phyloP scores from a whole-genome alignment of 2,113 vertebrate genomes.

The Petrocephalus zakoni region DNA sequence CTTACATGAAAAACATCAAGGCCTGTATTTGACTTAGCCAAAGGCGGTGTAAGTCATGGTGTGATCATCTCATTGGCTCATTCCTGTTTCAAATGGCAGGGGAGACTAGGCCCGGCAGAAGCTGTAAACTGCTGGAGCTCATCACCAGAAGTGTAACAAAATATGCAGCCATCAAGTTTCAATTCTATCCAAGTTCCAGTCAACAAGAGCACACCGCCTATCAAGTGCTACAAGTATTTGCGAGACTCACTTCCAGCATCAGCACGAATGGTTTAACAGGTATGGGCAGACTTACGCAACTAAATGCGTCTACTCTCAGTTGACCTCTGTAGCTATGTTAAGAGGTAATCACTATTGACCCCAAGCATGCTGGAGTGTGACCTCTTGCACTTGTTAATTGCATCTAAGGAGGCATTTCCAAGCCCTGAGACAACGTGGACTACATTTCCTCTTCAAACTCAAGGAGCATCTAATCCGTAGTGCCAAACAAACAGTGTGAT shows the following conservation, averaged over 20 bases:
- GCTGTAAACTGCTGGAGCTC: neutral
- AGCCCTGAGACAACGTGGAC: neutral
- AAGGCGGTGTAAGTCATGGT: neutral
- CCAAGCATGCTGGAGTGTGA: conserved; percentile 37
- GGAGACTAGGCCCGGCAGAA: neutral
- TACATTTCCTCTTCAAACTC: conserved; percentile 10
- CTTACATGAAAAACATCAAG: neutral
- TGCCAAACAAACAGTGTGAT: neutral
- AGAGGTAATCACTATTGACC: conserved; percentile 56
- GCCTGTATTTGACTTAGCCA: neutral
- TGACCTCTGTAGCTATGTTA: conserved; percentile 53
- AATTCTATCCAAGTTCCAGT: neutral
- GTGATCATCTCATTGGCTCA: neutral
- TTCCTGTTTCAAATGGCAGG: neutral
- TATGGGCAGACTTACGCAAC: conserved; percentile 36
- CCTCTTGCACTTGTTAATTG: conserved; percentile 41
- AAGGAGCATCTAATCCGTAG: conserved; percentile 5
- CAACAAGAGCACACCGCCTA: neutral
- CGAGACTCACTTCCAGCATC: neutral
- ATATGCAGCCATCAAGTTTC: neutral
- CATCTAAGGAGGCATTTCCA: conserved; percentile 19
- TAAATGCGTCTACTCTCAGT: conserved; percentile 43
- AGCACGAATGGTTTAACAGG: conserved; percentile 27
- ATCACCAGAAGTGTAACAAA: neutral
- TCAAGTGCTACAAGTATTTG: neutral